phyloP scores from a whole-genome alignment of 2,113 vertebrate genomes.

The Crotalus tigris region DNA sequence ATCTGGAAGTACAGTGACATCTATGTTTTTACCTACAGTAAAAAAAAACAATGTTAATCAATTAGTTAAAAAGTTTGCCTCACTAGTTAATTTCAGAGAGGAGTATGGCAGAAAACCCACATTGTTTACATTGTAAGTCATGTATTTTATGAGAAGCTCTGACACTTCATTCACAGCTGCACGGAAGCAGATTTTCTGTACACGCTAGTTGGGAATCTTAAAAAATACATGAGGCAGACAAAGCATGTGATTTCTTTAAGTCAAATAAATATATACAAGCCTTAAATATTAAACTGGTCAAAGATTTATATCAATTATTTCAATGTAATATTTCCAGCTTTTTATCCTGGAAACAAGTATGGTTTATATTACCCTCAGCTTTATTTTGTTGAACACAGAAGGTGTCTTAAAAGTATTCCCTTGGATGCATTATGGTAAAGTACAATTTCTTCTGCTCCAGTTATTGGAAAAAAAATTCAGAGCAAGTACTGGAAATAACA shows the following conservation, averaged over 20 bases:
- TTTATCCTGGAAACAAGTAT: conserved; percentile 34
- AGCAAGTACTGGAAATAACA: conserved; percentile 56
- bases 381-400: conserved; percentile 34
- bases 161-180: conserved; percentile 45
- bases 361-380: conserved; percentile 27
- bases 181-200: conserved; percentile 26
- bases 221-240: conserved; percentile 31
- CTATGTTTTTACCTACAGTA: neutral
- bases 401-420: conserved; percentile 65
- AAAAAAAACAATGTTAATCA: neutral
- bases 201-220: conserved; percentile 29
- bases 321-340: conserved; percentile 37
- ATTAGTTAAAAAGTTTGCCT: conserved; percentile 8
- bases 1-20: neutral
- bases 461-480: conserved; percentile 55
- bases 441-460: conserved; percentile 64
- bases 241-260: neutral
- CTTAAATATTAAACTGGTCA: conserved; percentile 4
- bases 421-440: conserved; percentile 58
- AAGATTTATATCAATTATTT: conserved; percentile 24
- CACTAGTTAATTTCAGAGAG: neutral
- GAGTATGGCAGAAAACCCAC: neutral
- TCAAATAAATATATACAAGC: conserved; percentile 28
- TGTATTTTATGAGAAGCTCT: neutral
- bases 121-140: conserved; percentile 35